A percentile compares a stretch with the other conserved stretches of the same genome.
These are phyloP conservation scores for Gymnocypris eckloni DNA, from an alignment of 2,797 vertebrate genomes.

Conservation along the genomic window DNA sequence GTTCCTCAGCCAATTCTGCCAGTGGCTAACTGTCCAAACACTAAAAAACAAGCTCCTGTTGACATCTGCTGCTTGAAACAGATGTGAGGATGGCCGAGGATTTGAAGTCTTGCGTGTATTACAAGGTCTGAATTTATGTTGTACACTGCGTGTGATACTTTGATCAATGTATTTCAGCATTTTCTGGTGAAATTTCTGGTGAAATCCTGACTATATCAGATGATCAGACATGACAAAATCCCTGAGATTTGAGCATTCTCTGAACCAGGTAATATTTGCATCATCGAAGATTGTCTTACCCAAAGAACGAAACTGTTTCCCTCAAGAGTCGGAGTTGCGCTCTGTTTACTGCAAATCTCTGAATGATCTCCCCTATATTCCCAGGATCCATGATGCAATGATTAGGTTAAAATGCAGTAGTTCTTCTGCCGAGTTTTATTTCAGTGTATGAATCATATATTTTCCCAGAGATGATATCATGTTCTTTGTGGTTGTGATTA, in stretches of 20 bases:
- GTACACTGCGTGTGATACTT: not conserved
- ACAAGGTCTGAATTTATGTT: not conserved
- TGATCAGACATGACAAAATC: conserved; percentile 16
- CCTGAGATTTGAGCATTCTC: conserved; percentile 9
- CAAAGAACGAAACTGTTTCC: not conserved
- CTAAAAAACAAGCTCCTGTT: conserved; percentile 39
- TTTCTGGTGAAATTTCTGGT: conserved; percentile 11
- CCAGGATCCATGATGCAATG: conserved; percentile 35
- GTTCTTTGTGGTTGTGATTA: conserved; percentile 13
- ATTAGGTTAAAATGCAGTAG: conserved; percentile 22
- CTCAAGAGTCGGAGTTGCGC: conserved; percentile 14
- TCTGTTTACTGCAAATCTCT: conserved; percentile 26
- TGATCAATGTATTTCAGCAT: not conserved
- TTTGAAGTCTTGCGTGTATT: conserved; percentile 1
- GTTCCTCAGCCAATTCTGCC: conserved; percentile 59
- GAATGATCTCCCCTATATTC: conserved; percentile 28
- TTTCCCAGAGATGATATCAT: conserved; percentile 29
- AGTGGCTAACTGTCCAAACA: conserved; percentile 47
- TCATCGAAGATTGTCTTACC: conserved; percentile 36
- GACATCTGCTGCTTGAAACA: conserved; percentile 43
- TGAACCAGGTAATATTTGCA: conserved; percentile 21
- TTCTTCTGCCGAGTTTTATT: not conserved
- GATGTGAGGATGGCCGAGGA: conserved; percentile 46
- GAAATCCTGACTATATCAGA: conserved; percentile 6
- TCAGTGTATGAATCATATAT: not conserved